phyloP scores from a whole-genome alignment of 2,113 vertebrate genomes.

The Plectropomus leopardus region DNA sequence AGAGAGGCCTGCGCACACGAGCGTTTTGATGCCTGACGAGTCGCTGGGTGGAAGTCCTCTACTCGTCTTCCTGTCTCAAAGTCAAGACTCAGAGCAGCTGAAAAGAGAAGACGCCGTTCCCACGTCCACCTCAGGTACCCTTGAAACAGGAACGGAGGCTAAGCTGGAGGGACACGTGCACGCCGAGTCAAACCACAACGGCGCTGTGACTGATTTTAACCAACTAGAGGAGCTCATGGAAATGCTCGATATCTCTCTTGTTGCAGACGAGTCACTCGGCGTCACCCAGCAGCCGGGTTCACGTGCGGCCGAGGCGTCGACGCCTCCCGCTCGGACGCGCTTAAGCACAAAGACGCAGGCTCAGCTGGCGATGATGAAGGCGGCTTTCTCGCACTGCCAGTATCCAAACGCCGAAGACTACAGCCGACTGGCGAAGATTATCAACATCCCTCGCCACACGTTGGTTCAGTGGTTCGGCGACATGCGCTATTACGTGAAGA shows the following conservation, averaged over 20 bases:
- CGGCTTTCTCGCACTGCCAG: slow-evolving; percentile 85
- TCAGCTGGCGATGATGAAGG: slow-evolving; percentile 85
- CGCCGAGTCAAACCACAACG: background rate
- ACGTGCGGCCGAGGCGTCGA: accelerated
- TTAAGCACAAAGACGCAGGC: slow-evolving; percentile 54
- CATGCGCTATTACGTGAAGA: slow-evolving; percentile 88
- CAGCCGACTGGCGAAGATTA: slow-evolving; percentile 74
- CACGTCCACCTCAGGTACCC: background rate
- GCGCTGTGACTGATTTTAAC: background rate
- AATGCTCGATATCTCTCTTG: too few species aligned
- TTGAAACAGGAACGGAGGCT: background rate
- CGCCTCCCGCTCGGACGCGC: accelerated
- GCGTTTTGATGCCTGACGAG: too few species aligned
- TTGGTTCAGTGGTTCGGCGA: slow-evolving; percentile 90
- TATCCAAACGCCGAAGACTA: slow-evolving; percentile 86
- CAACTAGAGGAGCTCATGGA: background rate
- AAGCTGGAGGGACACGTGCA: too few species aligned
- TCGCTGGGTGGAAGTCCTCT: background rate
- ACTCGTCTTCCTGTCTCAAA: background rate
- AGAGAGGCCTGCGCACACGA: background rate
- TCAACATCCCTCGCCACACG: slow-evolving; percentile 78
- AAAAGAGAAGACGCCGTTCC: background rate
- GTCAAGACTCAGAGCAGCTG: background rate
- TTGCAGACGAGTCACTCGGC: too few species aligned
- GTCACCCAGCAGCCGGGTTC: background rate